A percentile compares a stretch with the other conserved stretches of the same genome.
These are phyloP conservation scores for Drosophila nigromelanica DNA, from an alignment of 1,140 invertebrate species.

Conservation along the genomic window DNA sequence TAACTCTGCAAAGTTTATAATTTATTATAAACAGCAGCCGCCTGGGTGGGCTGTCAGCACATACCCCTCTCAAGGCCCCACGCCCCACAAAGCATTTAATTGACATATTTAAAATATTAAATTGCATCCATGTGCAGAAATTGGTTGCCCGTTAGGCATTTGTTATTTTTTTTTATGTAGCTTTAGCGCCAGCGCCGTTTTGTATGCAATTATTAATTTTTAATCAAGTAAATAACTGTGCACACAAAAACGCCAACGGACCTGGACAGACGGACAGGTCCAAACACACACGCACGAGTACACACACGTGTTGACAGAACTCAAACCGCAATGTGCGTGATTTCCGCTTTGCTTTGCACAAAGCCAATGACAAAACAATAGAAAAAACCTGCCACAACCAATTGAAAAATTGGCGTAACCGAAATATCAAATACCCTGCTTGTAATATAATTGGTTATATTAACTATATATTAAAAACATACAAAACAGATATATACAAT, in stretches of 20 bases:
- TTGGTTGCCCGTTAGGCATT: conserved; percentile 41
- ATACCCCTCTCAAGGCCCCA: not conserved
- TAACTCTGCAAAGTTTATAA: conserved; percentile 52
- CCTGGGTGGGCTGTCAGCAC: conserved; percentile 56
- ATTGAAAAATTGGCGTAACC: conserved; percentile 9
- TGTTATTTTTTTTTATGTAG: conserved; percentile 21
- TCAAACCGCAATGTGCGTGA: conserved; percentile 60
- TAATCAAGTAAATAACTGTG: conserved; percentile 74
- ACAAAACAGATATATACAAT: conserved; percentile 1
- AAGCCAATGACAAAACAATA: conserved; percentile 47
- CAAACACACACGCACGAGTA: conserved; percentile 10
- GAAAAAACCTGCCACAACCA: conserved; percentile 14
- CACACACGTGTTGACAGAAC: conserved; percentile 38
- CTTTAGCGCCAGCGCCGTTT: conserved; percentile 29
- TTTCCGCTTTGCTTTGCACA: conserved; percentile 53
- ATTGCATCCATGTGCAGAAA: conserved; percentile 74
- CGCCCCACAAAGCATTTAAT: conserved; percentile 45
- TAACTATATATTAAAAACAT: not conserved
- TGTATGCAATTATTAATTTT: conserved; percentile 78
- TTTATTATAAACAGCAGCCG: conserved; percentile 71
- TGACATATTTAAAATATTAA: conserved; percentile 83
- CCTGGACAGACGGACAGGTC: not conserved
- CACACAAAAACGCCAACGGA: conserved; percentile 36
- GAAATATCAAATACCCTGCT: conserved; percentile 1
- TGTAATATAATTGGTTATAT: not conserved